Evolutionary conservation across 2,888 invertebrate species (phyloP).

Genomic region (Balanococcus diminutus): DNA sequence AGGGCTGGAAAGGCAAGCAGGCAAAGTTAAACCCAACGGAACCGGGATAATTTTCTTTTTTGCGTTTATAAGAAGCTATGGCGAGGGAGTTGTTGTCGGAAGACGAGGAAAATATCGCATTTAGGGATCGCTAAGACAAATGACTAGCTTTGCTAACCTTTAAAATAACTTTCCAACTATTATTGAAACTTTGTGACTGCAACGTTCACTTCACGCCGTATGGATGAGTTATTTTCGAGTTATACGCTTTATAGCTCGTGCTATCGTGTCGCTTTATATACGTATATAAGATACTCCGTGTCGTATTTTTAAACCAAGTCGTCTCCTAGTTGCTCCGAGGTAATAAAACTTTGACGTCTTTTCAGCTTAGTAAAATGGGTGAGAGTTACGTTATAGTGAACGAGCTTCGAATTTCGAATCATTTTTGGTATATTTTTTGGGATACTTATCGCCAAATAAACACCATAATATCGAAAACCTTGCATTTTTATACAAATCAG

Average conservation of each 20-base stretch:
- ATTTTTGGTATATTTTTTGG: neutral
- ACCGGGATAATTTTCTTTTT: conserved; percentile 27
- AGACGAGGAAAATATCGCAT: conserved; percentile 3
- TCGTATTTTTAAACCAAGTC: neutral
- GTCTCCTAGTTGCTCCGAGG: neutral
- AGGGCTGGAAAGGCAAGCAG: too few species aligned
- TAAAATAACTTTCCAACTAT: conserved; percentile 39
- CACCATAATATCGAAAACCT: neutral
- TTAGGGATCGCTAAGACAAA: conserved; percentile 23
- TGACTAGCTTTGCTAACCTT: conserved; percentile 36
- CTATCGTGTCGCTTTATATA: neutral
- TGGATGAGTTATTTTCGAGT: conserved; percentile 39
- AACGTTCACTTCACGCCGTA: conserved; percentile 8
- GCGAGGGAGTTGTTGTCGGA: neutral
- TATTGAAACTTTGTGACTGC: conserved; percentile 45
- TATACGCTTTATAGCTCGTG: neutral
- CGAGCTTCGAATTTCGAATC: neutral
- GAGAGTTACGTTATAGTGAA: neutral
- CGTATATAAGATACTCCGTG: too few species aligned
- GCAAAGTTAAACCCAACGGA: too few species aligned
- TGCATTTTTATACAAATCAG: neutral
- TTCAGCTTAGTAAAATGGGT: neutral
- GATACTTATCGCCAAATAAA: neutral
- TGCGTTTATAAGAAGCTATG: neutral
- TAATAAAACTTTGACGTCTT: conserved; percentile 40